Evolutionary conservation across 2,888 invertebrate genomes (phyloP).

Genomic region (Eilema griseolum): DNA sequence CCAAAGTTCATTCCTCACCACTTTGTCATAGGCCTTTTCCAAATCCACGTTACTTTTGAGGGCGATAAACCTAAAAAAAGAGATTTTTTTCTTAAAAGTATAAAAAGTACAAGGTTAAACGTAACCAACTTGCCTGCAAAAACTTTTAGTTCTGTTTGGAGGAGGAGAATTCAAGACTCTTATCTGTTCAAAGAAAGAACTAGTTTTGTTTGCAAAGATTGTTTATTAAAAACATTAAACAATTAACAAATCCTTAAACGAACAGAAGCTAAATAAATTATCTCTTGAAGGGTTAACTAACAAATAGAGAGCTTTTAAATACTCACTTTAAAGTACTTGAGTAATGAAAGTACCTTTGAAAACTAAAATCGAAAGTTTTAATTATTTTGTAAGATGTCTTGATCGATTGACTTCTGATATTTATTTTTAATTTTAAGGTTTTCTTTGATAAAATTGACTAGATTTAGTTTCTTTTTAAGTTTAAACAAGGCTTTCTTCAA

Average conservation of each 20-base stretch:
- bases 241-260: slow-evolving; percentile 20
- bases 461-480: neutral
- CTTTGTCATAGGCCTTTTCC: too few species aligned
- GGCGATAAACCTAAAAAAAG: too few species aligned
- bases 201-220: neutral
- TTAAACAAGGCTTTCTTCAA: too few species aligned
- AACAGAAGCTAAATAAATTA: slow-evolving; percentile 27
- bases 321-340: slow-evolving; percentile 23
- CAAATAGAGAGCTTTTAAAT: slow-evolving; percentile 22
- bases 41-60: too few species aligned
- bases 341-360: slow-evolving; percentile 26
- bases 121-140: neutral
- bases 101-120: neutral
- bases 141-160: too few species aligned
- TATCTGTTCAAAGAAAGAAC: neutral
- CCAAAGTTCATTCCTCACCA: too few species aligned
- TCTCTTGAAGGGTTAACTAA: slow-evolving; percentile 20
- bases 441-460: neutral
- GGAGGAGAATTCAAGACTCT: neutral
- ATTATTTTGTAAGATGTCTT: slow-evolving; percentile 15
- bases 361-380: slow-evolving; percentile 25
- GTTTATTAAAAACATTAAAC: slow-evolving; percentile 29
- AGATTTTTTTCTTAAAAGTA: neutral
- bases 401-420: neutral
- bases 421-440: neutral